Evolutionary conservation across 2,797 vertebrate species (phyloP).

Genomic region (Geotrypetes seraphini): DNA sequence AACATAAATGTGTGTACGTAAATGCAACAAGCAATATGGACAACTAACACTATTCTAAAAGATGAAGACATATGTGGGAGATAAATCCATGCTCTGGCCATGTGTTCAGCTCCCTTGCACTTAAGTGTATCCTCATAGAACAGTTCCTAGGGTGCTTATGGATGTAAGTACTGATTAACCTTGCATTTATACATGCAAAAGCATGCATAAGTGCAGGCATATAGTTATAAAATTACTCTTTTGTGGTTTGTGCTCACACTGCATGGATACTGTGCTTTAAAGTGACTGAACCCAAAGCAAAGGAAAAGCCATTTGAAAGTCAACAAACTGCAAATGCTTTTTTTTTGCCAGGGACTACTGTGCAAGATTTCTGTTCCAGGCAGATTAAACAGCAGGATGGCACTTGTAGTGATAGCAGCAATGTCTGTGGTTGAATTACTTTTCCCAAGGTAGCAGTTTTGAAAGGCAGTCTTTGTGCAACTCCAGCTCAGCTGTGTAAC

Average conservation of each 20-base stretch:
- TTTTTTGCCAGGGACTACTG: slow-evolving; percentile 10
- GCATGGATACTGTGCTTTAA: neutral
- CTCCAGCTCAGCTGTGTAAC: slow-evolving; percentile 1
- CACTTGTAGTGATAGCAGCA: neutral
- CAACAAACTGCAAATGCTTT: slow-evolving; percentile 13
- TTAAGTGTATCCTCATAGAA: too few species aligned
- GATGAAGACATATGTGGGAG: too few species aligned
- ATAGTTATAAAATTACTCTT: too few species aligned
- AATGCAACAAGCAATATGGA: too few species aligned
- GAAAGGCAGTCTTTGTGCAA: neutral
- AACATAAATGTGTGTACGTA: too few species aligned
- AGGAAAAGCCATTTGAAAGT: slow-evolving; percentile 20
- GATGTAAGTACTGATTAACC: too few species aligned
- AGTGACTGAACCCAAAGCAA: neutral
- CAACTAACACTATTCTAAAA: too few species aligned
- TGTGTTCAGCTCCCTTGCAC: too few species aligned
- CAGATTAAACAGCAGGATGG: slow-evolving; percentile 22
- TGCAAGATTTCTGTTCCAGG: slow-evolving; percentile 9
- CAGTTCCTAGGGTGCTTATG: too few species aligned
- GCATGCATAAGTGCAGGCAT: too few species aligned
- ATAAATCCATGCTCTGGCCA: too few species aligned
- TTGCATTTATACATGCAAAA: too few species aligned
- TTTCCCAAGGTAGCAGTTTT: slow-evolving; percentile 1
- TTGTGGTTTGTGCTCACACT: neutral
- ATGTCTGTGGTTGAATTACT: slow-evolving; percentile 6